Evolutionary conservation across 2,888 invertebrate species (phyloP).

Genomic region (Agrochola circellaris): DNA sequence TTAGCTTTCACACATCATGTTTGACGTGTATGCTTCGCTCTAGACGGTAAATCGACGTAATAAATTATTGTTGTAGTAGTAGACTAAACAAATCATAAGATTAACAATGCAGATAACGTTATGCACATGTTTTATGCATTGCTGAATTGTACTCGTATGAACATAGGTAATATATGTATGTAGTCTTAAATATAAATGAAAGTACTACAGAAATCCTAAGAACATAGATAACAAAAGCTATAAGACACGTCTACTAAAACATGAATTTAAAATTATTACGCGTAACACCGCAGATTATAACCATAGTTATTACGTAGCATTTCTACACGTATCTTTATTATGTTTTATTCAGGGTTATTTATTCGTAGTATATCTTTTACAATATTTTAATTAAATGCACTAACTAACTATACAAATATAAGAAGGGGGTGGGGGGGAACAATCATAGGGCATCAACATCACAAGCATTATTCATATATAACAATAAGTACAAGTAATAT

Average conservation of each 20-base stretch:
- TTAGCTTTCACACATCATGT: no score
- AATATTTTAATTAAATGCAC: no score
- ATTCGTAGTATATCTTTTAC: no score
- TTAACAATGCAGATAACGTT: slow-evolving; percentile 42
- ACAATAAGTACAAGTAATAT: background rate
- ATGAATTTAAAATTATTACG: background rate
- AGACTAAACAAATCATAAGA: slow-evolving; percentile 50
- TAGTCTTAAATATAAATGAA: slow-evolving; percentile 11
- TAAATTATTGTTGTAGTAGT: slow-evolving; percentile 38
- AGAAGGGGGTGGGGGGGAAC: no score
- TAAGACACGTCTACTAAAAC: background rate
- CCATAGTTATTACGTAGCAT: background rate
- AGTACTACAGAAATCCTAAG: slow-evolving; percentile 5
- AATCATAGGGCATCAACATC: no score
- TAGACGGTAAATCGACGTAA: slow-evolving; percentile 19
- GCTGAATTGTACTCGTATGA: slow-evolving; percentile 1
- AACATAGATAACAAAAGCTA: background rate
- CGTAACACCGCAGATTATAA: background rate
- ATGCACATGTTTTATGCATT: slow-evolving; percentile 40
- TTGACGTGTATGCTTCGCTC: slow-evolving; percentile 1
- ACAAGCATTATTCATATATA: no score
- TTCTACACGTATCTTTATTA: background rate
- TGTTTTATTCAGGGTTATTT: no score
- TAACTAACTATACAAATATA: no score
- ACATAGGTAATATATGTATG: slow-evolving; percentile 7